Evolutionary conservation across 2,888 invertebrate genomes (phyloP), one percentile per base, ranked within the genome.

Genomic region (Aleiodes leptofemur): DNA sequence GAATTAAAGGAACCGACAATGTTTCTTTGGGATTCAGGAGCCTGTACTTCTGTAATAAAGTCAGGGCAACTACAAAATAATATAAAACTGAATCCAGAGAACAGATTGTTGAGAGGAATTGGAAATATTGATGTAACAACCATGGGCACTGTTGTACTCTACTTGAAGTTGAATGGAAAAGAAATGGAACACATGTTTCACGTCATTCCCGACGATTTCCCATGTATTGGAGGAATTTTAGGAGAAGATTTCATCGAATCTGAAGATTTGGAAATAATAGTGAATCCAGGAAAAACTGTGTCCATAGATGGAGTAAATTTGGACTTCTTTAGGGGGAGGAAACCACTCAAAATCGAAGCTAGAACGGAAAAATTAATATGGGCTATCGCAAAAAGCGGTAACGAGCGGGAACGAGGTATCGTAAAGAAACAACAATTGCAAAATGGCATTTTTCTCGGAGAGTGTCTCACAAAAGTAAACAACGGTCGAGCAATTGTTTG

Each of bases 211-310:
- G 34, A 29, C 6, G n/a, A 13, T 31, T 59, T 59, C 11, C 34
- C 59, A 31, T 59, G 34, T n/a, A n/a, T n/a, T 13, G 59, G 59
- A n/a, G 59, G n/a, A 31, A 59, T 59, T 34, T 11, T 31, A 4
- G 59, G 34, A 7, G n/a, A 34, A 34, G 59, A 59, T 59, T 59
- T 59, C n/a, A 14, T 53, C 14, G 53, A 53, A 14, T 3, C 53
- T 53, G 16, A 53, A 7, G 16, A 53, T n/a, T 14, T 53, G 53
- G 7, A 53, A 9, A 16, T 53, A 16, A 53, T 5, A 3, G 4
- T 53, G 4, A n/a, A 14, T 53, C n/a, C 53, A n/a, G 14, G 53
- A n/a, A 4, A 14, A 14, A 14, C 4, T n/a, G 53, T 53, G 3
- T 0, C n/a, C 3, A 53, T 14, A 14, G n/a, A 53, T 14, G n/a